A percentile compares a stretch with the other conserved stretches of the same genome.
Conservation (phyloP, 2,888 invertebrate genomes). For the Eumacrocentrus americanus region DNA sequence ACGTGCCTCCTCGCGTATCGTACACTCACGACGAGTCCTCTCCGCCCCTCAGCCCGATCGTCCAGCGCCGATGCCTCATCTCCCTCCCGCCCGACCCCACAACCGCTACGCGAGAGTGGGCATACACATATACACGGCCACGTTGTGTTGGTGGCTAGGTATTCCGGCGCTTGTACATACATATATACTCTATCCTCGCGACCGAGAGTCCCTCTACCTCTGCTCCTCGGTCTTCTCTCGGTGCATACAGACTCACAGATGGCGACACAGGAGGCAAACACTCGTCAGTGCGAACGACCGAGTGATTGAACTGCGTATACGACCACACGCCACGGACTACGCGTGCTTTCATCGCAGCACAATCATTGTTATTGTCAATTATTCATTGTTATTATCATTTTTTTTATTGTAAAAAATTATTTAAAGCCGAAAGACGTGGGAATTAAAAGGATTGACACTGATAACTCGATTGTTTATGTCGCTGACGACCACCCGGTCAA, state of each 20-base stretch:
- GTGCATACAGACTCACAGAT: constrained; percentile 12
- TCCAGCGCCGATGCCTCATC: neutral
- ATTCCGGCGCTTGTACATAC: too few species aligned
- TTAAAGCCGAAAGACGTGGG: too few species aligned
- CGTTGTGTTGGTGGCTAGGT: neutral
- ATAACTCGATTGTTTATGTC: constrained; percentile 1
- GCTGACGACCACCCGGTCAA: constrained; percentile 10
- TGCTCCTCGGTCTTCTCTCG: too few species aligned
- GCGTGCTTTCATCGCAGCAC: neutral
- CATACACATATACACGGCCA: constrained; percentile 13
- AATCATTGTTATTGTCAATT: neutral
- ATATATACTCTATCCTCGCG: too few species aligned
- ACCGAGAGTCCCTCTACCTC: too few species aligned
- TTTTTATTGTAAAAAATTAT: neutral
- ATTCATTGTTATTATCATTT: neutral
- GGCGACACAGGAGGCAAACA: constrained; percentile 1
- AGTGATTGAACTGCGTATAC: constrained; percentile 36
- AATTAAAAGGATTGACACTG: too few species aligned
- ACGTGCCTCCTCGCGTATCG: constrained; percentile 34
- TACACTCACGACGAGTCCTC: neutral
- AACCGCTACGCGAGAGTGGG: constrained; percentile 25
- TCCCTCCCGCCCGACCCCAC: neutral
- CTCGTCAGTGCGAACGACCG: constrained; percentile 33
- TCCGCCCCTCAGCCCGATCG: too few species aligned
- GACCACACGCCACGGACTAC: constrained; percentile 36